phyloP scores from a whole-genome alignment of 1,140 invertebrate genomes.

The Scaptomyza montana region DNA sequence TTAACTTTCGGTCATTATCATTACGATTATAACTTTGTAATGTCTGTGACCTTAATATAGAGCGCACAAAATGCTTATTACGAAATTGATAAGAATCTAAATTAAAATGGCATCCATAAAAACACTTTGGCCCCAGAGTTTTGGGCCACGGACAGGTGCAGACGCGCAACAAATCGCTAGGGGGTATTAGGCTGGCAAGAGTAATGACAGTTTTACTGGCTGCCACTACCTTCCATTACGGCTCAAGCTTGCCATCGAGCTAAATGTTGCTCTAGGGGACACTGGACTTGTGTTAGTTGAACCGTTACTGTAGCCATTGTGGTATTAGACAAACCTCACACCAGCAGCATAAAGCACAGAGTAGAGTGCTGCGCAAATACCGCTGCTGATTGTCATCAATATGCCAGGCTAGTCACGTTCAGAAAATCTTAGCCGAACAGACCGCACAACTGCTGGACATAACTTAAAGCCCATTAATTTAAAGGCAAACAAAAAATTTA shows the following conservation, averaged over 20 bases:
- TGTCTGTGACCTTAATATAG: conserved; percentile 59
- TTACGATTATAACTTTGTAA: conserved; percentile 67
- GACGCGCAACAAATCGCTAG: conserved; percentile 16
- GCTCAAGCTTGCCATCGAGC: background rate
- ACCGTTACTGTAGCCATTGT: conserved; percentile 5
- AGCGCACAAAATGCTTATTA: conserved; percentile 71
- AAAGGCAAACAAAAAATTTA: conserved; percentile 1
- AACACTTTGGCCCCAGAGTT: conserved; percentile 56
- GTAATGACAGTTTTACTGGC: conserved; percentile 61
- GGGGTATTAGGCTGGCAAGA: conserved; percentile 54
- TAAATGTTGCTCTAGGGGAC: conserved; percentile 36
- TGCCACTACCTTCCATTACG: background rate
- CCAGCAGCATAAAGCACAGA: background rate
- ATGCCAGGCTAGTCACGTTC: conserved; percentile 70
- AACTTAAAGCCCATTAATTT: conserved; percentile 53
- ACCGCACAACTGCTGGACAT: conserved; percentile 47
- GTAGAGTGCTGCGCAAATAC: background rate
- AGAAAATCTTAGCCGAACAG: conserved; percentile 65
- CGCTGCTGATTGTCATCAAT: conserved; percentile 53
- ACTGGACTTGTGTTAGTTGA: conserved; percentile 4
- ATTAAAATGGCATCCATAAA: conserved; percentile 81
- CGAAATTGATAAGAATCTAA: conserved; percentile 76
- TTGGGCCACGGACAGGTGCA: conserved; percentile 41
- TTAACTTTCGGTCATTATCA: conserved; percentile 43
- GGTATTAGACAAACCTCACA: conserved; percentile 41